Conservation (phyloP, 2,113 vertebrate genomes). For the Origma solitaria region DNA sequence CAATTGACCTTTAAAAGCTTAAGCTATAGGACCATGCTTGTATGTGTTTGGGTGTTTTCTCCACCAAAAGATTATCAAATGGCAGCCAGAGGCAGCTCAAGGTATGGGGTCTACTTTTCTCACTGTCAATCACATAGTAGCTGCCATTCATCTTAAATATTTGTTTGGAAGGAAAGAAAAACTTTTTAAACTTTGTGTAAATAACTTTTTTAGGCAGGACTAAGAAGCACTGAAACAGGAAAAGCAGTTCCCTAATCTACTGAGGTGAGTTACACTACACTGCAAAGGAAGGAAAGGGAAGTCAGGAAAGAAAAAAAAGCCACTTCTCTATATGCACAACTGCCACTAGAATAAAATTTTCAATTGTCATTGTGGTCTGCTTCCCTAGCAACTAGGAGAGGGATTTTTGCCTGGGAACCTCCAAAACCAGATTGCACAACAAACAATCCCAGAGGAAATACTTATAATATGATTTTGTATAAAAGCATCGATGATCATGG, state of each 20-base stretch:
- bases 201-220: slow-evolving; percentile 29
- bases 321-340: not conserved
- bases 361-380: not conserved
- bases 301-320: not conserved
- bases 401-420: not conserved
- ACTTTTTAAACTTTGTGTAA: slow-evolving; percentile 33
- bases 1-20: not conserved
- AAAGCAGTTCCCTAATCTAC: not conserved
- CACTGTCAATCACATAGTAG: not conserved
- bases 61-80: not conserved
- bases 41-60: not conserved
- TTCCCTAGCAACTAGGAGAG: not conserved
- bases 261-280: not conserved
- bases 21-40: not conserved
- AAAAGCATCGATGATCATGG: not conserved
- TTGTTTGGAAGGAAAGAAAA: slow-evolving; percentile 7
- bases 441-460: not conserved
- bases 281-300: not conserved
- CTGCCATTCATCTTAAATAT: not conserved
- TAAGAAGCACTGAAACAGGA: slow-evolving; percentile 27
- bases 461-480: not conserved
- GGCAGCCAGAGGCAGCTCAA: not conserved
- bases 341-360: not conserved
- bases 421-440: not conserved
- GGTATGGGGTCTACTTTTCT: not conserved